A percentile compares a stretch with the other conserved stretches of the same genome.
Evolutionary conservation across 2,888 invertebrate genomes (phyloP).

Genomic region (Pegoplata infirma): DNA sequence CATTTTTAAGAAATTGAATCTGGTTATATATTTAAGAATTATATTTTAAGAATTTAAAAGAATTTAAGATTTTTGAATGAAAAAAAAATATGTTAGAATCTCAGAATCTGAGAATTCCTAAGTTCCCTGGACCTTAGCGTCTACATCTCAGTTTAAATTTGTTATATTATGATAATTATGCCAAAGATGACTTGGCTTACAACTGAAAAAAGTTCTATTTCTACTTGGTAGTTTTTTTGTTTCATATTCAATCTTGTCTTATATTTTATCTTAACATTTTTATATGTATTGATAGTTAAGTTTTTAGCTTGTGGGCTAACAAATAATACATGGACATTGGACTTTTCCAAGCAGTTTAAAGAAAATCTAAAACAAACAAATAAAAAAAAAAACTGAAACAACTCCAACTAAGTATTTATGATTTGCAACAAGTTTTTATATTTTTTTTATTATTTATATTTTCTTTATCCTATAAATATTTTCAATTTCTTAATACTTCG

Average conservation of each 20-base stretch:
- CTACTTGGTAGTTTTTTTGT: too few species aligned
- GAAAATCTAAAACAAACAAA: neutral
- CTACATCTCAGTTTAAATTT: neutral
- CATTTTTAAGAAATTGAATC: too few species aligned
- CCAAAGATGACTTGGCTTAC: slow-evolving; percentile 14
- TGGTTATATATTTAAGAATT: too few species aligned
- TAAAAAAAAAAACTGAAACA: slow-evolving; percentile 40
- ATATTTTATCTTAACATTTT: neutral
- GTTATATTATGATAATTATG: slow-evolving; percentile 16
- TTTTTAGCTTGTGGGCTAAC: slow-evolving; percentile 39
- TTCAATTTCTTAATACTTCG: slow-evolving; percentile 35
- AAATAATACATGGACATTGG: slow-evolving; percentile 45
- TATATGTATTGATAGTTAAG: slow-evolving; percentile 10
- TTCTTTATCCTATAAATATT: slow-evolving; percentile 40
- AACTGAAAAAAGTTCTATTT: slow-evolving; percentile 26
- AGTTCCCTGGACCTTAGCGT: too few species aligned
- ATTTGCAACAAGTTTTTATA: slow-evolving; percentile 60
- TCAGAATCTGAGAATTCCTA: too few species aligned
- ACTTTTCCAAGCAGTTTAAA: neutral
- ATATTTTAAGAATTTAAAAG: too few species aligned
- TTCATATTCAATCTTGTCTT: slow-evolving; percentile 16
- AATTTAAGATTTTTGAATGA: too few species aligned
- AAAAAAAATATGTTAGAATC: too few species aligned
- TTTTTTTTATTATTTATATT: slow-evolving; percentile 28
- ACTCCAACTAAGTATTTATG: slow-evolving; percentile 55